Percentiles rank a stretch among this genome's conserved stretches.
phyloP scores from a whole-genome alignment of 2,888 invertebrate genomes.

The Agapostemon virescens region DNA sequence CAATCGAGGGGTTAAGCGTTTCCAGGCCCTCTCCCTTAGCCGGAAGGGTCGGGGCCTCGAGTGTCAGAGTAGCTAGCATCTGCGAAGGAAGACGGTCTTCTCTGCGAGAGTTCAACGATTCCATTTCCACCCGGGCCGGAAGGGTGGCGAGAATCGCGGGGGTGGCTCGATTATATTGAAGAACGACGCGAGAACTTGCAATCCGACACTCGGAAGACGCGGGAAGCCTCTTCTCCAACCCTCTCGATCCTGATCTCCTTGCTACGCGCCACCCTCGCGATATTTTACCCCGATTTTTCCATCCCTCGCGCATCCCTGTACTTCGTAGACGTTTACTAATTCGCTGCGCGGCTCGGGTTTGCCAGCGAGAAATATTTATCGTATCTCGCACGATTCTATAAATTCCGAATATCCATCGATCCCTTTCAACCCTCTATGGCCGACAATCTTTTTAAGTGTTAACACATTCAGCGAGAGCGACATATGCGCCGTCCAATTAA shows the following conservation, averaged over 20 bases:
- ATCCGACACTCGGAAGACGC: not conserved
- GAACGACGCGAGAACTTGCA: slow-evolving; percentile 2
- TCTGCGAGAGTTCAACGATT: slow-evolving; percentile 41
- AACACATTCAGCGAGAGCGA: no score
- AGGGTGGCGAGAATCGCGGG: slow-evolving; percentile 17
- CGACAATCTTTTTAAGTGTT: no score
- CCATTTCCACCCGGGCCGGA: slow-evolving; percentile 29
- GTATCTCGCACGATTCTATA: no score
- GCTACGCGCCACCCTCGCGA: not conserved
- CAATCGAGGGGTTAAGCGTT: slow-evolving; percentile 28
- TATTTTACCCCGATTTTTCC: not conserved
- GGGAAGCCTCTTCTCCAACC: not conserved
- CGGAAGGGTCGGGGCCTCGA: slow-evolving; percentile 15
- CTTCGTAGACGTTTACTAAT: not conserved
- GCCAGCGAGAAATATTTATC: no score
- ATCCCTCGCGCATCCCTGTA: not conserved
- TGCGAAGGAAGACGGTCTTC: slow-evolving; percentile 33
- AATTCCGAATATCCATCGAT: no score
- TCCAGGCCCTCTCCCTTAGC: not conserved
- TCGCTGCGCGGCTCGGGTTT: not conserved
- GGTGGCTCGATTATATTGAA: slow-evolving; percentile 22
- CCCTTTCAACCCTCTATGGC: no score
- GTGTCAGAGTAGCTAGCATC: slow-evolving; percentile 31
- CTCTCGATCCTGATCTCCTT: not conserved
- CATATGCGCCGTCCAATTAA: no score